Base-by-base conservation (phyloP, 2,888 invertebrate genomes). In the Nesidiocoris tenuis region DNA sequence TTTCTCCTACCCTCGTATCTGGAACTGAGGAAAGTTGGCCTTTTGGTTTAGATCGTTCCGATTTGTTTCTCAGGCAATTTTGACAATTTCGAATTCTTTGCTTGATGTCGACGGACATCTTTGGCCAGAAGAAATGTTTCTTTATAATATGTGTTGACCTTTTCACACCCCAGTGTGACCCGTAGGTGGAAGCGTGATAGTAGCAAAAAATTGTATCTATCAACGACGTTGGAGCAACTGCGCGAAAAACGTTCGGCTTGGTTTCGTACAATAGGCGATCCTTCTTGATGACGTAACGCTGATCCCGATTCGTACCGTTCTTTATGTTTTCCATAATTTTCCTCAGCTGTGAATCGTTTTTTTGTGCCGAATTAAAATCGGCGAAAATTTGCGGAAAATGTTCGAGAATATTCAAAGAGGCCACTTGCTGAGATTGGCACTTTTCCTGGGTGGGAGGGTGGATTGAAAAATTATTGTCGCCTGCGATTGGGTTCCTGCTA, bases 401-500 rank as follows among this genome's bases (percentile, higher is more conserved):
- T 54, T 54, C 9, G 7, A 54, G 54, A 54, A 54, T 54, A 54
- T 16, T 57, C n/a, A 68, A n/a, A n/a, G 16, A 57, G 56, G n/a
- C 23, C 23, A 57, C n/a, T 16, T 16, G 68, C 17, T 59, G 7
- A 59, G 7, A 7, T 12, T 59, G 12, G 17, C 59, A 5, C 7
- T 59, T 59, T 57, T 68, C 57, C 57, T 17, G 17, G n/a, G 56
- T 57, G 18, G 23, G 22, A 22, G 56, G 57, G 1, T 22, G 18
- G 23, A 59, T 23, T n/a, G 56, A 57, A 24, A 24, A 22, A 21
- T 23, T 66, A 2, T 68, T 57, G 0, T 59, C 23, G 0, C 56
- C 56, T 19, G 68, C 18, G 2, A 56, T 5, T 9, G 56, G 56
- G 56, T 68, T 68, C n/a, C 68, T 19, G 21, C 68, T 68, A 19